Evolutionary conservation across 2,797 vertebrate species (phyloP), one percentile per base, ranked within the genome.

Genomic region (Podargus strigoides): DNA sequence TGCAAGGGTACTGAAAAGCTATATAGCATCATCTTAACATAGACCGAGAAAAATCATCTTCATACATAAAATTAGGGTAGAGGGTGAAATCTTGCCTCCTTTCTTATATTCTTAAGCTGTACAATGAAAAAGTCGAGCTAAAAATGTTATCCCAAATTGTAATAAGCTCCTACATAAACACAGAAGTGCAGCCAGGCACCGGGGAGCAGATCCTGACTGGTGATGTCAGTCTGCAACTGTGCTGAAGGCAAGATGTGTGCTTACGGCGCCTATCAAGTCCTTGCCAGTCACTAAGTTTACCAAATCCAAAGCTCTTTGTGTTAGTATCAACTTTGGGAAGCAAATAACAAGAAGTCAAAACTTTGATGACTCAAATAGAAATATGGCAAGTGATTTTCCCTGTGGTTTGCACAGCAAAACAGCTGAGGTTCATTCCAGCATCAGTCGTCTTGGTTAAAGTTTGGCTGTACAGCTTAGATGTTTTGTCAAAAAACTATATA

Each of bases 81-180:
- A 76, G 30, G 10, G 26, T 32, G 22, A 92, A 36, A 10, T 6
- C 36, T 64, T 4, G 30, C 12, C 39, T 55, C 47, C 24, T 16
- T 52, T 53, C 41, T 62, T 70, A n/a, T 1, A 37, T 9, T 47
- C 9, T 58, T 58, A 37, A 63, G 4, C 19, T 46, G 19, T 44
- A 74, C 24, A 50, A 16, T 0, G 12, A 63, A 89, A 75, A 41
- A 24, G 7, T 7, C 0, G 0, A 66, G 41, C 34, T 49, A 46
- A 47, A 85, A 76, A 22, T 6, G 3, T n/a, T 22, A 26, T 10
- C 27, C 24, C 7, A 58, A 2, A 32, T 55, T 21, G 46, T 15
- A 67, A 17, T 9, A 46, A 66, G 22, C 50, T 69, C 68, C 49
- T 44, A 63, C 22, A 30, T 5, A 49, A 26, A 47, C 13, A 7